Evolutionary conservation across 2,113 vertebrate species (phyloP).

Genomic region (Brienomyrus longianalis): DNA sequence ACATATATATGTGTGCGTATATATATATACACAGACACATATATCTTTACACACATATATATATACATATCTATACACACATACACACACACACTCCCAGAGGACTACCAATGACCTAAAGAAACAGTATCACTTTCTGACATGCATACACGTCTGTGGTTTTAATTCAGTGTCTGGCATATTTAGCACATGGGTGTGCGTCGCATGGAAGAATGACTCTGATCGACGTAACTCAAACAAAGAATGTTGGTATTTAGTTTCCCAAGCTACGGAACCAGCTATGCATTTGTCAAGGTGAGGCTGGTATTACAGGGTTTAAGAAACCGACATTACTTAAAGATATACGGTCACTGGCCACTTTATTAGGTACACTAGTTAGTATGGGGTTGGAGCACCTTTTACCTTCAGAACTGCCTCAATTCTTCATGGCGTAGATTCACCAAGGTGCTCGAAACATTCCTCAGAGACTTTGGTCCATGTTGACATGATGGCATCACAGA

Average conservation of each 20-base stretch:
- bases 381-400: neutral
- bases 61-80: neutral
- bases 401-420: neutral
- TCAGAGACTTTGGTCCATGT: no score
- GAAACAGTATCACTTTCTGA: neutral
- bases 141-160: neutral
- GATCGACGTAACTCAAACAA: neutral
- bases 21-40: neutral
- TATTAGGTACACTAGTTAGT: neutral
- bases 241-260: neutral
- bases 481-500: no score
- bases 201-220: no score
- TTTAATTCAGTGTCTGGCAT: neutral
- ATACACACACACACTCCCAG: neutral
- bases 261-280: neutral
- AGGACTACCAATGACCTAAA: neutral
- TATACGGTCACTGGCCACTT: neutral
- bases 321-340: neutral
- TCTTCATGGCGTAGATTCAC: no score
- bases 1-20: neutral
- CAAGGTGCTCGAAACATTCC: no score
- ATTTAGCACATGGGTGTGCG: neutral
- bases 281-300: neutral
- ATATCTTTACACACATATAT: neutral
- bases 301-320: neutral